A percentile compares a stretch with the other conserved stretches of the same genome.
Evolutionary conservation across 2,797 vertebrate species (phyloP).

Genomic region (Spinus pinus): DNA sequence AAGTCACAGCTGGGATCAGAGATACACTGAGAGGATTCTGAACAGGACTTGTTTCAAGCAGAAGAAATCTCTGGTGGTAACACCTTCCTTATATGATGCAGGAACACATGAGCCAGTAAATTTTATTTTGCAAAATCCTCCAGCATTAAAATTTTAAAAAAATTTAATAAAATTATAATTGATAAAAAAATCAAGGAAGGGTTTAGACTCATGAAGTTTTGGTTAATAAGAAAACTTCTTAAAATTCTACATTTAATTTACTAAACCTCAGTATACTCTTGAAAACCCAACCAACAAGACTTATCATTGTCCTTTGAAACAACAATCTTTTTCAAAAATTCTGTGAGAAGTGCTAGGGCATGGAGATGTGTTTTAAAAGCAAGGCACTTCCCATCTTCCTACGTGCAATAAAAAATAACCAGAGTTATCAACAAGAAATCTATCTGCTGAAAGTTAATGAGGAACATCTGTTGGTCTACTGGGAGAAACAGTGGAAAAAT

Average conservation of each 20-base stretch:
- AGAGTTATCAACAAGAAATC: slow-evolving; percentile 52
- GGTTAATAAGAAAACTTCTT: background rate
- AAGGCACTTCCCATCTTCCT: background rate
- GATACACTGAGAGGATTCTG: background rate
- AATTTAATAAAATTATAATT: background rate
- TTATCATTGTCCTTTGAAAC: background rate
- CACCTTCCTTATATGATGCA: background rate
- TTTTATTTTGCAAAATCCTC: background rate
- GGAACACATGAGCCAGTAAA: background rate
- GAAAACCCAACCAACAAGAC: background rate
- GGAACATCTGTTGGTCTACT: slow-evolving; percentile 48
- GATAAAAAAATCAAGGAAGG: background rate
- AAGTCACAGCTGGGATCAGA: background rate
- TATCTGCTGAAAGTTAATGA: slow-evolving; percentile 45
- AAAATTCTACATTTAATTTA: background rate
- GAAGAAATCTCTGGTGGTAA: background rate
- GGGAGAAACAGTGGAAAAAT: slow-evolving; percentile 33
- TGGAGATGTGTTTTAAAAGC: background rate
- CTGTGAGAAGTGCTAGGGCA: background rate
- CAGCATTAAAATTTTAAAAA: background rate
- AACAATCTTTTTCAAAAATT: background rate
- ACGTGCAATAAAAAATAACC: background rate
- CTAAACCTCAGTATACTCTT: background rate
- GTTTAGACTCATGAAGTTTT: background rate
- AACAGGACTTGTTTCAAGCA: background rate